Base-by-base conservation (phyloP, 1,140 invertebrate genomes). In the Forficula auricularia region DNA sequence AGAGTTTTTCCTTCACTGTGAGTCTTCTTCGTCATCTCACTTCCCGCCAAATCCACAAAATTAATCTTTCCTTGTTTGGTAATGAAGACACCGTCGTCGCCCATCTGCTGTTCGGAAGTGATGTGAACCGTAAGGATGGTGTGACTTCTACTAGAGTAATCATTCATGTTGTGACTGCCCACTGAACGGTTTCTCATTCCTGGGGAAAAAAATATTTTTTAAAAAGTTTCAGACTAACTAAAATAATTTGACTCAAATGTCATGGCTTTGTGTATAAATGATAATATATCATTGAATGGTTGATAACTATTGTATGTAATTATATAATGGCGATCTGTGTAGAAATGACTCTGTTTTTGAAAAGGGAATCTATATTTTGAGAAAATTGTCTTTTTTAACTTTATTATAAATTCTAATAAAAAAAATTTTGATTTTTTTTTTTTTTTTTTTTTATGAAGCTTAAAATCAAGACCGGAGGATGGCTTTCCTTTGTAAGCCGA, bases 161-260 rank as follows among this genome's bases (percentile, higher is more conserved):
- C 82, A 59, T 98, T 98, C 91, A 97, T 96, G 47, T 86, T 84
- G 59, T 96, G 94, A 15, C 75, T 64, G 34, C 88, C 86, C 2
- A 88, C 75, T 6, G 83, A 77, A 43, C 86, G 68, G 59, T 90
- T 88, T 44, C 77, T 72, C 72, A 86, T 78, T 12, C 82, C 82
- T 84, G 43, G 8, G 48, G 63, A 46, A 43, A 38, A 48, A 38
- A 49, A 30, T 16, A 47, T 7, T 22, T 41, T 6, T 13, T 4
- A 12, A 50, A 13, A 32, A 32, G 31, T 9, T 9, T 32, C 31
- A 32, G 27, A 43, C 20, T 1, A 67, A 63, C 54, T 63, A 61
- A 50, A 66, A 61, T 37, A 68, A 34, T 18, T 13, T 13, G 12
- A 9, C 48, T 10, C 10, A 13, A 9, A 32, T 9, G 31, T 9